A percentile compares a stretch with the other conserved stretches of the same genome.
These are phyloP conservation scores for Agelas oroides DNA, from an alignment of 37 sponge, comb jelly and placozoan genomes.

Conservation along the genomic window DNA sequence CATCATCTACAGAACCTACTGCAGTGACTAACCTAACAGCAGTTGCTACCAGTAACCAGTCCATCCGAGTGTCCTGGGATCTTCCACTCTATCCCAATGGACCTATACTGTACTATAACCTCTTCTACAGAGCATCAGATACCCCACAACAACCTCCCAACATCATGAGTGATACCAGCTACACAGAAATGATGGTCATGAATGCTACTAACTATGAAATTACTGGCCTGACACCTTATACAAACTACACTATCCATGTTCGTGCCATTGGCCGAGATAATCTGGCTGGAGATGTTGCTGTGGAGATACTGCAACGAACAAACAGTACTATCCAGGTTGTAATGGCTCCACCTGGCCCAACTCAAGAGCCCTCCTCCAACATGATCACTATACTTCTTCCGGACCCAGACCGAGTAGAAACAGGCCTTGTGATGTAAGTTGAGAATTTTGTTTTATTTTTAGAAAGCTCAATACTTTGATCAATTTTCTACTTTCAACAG, in stretches of 20 bases:
- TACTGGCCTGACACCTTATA: conserved; percentile 8
- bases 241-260: conserved; percentile 36
- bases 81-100: conserved; percentile 52
- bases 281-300: neutral
- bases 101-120: conserved; percentile 12
- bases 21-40: conserved; percentile 29
- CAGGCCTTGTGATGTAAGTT: too few species aligned
- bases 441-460: too few species aligned
- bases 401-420: too few species aligned
- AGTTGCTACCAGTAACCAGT: neutral
- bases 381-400: too few species aligned
- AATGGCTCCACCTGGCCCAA: too few species aligned
- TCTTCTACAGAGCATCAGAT: conserved; percentile 30
- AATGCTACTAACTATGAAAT: neutral
- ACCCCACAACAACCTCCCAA: neutral
- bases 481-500: neutral
- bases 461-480: too few species aligned
- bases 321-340: neutral
- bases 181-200: neutral
- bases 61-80: conserved; percentile 37
- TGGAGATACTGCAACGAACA: conserved; percentile 15
- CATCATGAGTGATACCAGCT: neutral
- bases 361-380: too few species aligned
- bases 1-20: conserved; percentile 36
- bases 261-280: conserved; percentile 12